phyloP scores from a whole-genome alignment of 2,113 vertebrate species.

The Bubo blakistoni region DNA sequence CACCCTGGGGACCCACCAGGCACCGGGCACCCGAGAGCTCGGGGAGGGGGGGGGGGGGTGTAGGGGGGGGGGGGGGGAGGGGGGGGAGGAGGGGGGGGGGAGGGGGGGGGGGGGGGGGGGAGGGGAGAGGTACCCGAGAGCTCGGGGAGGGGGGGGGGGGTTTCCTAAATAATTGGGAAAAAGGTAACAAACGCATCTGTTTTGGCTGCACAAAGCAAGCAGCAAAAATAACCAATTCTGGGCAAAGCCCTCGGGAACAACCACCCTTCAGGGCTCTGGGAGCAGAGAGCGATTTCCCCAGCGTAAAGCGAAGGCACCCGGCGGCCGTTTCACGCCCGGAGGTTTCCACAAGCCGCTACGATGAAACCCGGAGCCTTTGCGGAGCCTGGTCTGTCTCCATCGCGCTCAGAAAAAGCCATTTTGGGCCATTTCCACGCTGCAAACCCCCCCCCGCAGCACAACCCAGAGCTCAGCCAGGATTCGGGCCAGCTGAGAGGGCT shows the following conservation, averaged over 20 bases:
- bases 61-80: not conserved
- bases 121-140: no score
- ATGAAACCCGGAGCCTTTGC: not conserved
- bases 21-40: no score
- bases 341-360: no score
- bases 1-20: not conserved
- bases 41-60: not conserved
- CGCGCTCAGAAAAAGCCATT: not conserved
- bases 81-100: accelerated
- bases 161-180: not conserved
- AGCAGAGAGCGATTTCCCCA: not conserved
- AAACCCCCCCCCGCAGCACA: not conserved
- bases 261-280: accelerated
- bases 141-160: no score
- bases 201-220: not conserved
- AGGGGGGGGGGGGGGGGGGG: not conserved
- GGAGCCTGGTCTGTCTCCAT: not conserved
- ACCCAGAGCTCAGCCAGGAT: not conserved
- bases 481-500: not conserved
- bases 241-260: not conserved
- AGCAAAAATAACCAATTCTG: not conserved
- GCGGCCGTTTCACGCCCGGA: no score
- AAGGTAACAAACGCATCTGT: accelerated
- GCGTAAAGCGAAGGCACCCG: accelerated
- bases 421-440: not conserved